A percentile compares a stretch with the other conserved stretches of the same genome.
Evolutionary conservation across 1,140 invertebrate genomes (phyloP).

Genomic region (Oreohelix idahoensis): DNA sequence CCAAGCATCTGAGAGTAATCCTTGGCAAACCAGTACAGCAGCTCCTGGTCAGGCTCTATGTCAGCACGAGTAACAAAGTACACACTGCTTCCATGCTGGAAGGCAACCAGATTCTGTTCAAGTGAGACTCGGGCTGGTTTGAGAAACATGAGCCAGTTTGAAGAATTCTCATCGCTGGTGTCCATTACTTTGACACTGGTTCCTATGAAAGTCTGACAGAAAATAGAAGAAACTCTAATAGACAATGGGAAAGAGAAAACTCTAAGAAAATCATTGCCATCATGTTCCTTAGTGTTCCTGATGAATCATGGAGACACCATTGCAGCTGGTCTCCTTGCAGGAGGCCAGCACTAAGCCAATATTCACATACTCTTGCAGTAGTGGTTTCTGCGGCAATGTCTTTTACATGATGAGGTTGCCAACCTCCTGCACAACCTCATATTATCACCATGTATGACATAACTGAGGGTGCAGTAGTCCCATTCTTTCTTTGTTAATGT

Average conservation of each 20-base stretch:
- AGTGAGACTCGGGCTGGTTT: constrained; percentile 49
- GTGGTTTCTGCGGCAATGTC: too few species aligned
- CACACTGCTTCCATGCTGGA: constrained; percentile 54
- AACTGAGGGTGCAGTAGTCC: too few species aligned
- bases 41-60: constrained; percentile 51
- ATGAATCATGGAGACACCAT: too few species aligned
- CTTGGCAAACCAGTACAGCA: constrained; percentile 60
- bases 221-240: neutral
- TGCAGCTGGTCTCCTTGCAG: too few species aligned
- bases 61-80: constrained; percentile 56
- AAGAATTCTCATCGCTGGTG: constrained; percentile 52
- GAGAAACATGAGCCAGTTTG: constrained; percentile 64
- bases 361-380: too few species aligned
- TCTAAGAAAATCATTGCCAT: too few species aligned
- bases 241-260: neutral
- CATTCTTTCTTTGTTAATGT: too few species aligned
- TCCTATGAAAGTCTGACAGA: constrained; percentile 38
- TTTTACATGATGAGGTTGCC: too few species aligned
- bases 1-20: constrained; percentile 58
- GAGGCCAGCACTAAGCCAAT: too few species aligned
- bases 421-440: too few species aligned
- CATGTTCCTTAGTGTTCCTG: too few species aligned
- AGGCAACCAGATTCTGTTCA: constrained; percentile 61
- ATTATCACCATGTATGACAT: too few species aligned
- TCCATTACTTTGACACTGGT: constrained; percentile 45